Conservation (phyloP, 2,888 invertebrate genomes). For the Blera fallax region DNA sequence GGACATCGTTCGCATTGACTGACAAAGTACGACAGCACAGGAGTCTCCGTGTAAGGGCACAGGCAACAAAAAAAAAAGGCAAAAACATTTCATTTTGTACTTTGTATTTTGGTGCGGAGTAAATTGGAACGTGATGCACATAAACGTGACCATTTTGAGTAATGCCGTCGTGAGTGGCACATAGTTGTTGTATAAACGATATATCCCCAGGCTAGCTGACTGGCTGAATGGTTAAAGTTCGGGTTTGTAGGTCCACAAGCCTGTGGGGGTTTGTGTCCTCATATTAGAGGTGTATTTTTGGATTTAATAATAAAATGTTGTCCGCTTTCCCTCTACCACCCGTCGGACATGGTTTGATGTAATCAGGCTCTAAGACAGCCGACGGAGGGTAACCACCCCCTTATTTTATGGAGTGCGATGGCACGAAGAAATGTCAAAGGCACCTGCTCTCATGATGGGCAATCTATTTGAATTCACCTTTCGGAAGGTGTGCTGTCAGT, state of each 20-base stretch:
- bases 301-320: conserved; percentile 60
- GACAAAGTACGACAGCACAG: background rate
- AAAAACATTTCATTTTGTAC: conserved; percentile 62
- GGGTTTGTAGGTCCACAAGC: conserved; percentile 8
- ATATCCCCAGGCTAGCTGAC: conserved; percentile 7
- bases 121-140: conserved; percentile 71
- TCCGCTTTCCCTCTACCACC: background rate
- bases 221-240: background rate
- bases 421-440: conserved; percentile 14
- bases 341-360: conserved; percentile 34
- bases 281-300: conserved; percentile 32
- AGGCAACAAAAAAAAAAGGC: background rate
- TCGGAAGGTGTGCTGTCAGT: conserved; percentile 19
- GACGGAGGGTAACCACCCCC: background rate
- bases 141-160: conserved; percentile 72
- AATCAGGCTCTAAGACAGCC: conserved; percentile 13
- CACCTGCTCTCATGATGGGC: conserved; percentile 40
- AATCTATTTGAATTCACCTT: conserved; percentile 45
- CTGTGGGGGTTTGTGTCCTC: background rate
- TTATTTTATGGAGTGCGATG: conserved; percentile 32
- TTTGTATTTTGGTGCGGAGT: conserved; percentile 50
- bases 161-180: conserved; percentile 39
- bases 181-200: conserved; percentile 23
- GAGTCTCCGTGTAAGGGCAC: background rate
- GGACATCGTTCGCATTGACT: background rate